phyloP scores from a whole-genome alignment of 2,888 invertebrate genomes.

The Philaethria dido region DNA sequence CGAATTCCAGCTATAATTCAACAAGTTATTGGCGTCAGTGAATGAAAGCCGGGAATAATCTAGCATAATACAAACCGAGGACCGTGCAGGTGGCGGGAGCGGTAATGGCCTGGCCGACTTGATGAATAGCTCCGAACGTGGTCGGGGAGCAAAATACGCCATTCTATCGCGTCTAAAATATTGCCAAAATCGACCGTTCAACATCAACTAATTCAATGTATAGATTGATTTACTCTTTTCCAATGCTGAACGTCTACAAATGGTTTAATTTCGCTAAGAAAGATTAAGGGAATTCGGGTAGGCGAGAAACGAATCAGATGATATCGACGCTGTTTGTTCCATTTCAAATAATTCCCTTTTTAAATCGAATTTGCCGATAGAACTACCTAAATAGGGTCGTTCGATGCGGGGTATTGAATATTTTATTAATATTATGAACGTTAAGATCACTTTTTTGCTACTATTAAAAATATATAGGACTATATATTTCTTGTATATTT shows the following conservation, averaged over 20 bases:
- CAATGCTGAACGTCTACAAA: constrained; percentile 66
- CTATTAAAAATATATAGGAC: too few relatives aligned
- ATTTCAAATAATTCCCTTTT: constrained; percentile 34
- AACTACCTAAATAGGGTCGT: constrained; percentile 24
- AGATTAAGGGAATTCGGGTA: constrained; percentile 59
- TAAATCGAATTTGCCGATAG: constrained; percentile 28
- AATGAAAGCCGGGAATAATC: constrained; percentile 70
- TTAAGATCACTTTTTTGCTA: constrained; percentile 3
- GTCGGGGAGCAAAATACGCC: constrained; percentile 70
- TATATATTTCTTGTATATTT: too few relatives aligned
- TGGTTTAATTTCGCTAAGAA: constrained; percentile 70
- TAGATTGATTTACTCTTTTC: constrained; percentile 74
- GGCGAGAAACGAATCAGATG: constrained; percentile 51
- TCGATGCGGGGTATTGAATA: constrained; percentile 7
- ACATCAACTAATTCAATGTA: constrained; percentile 78
- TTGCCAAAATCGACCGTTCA: constrained; percentile 75
- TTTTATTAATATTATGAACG: constrained; percentile 10
- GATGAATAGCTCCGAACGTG: constrained; percentile 79
- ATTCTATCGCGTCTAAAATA: constrained; percentile 75
- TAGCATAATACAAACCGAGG: constrained; percentile 70
- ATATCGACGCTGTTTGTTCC: constrained; percentile 36
- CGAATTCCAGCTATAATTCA: constrained; percentile 52
- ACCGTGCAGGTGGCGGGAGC: constrained; percentile 74
- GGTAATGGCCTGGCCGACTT: constrained; percentile 75
- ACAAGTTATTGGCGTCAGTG: constrained; percentile 65